Percentiles rank a stretch among this genome's conserved stretches.
Evolutionary conservation across 1,140 invertebrate species (phyloP).

Genomic region (Coptotermes formosanus): DNA sequence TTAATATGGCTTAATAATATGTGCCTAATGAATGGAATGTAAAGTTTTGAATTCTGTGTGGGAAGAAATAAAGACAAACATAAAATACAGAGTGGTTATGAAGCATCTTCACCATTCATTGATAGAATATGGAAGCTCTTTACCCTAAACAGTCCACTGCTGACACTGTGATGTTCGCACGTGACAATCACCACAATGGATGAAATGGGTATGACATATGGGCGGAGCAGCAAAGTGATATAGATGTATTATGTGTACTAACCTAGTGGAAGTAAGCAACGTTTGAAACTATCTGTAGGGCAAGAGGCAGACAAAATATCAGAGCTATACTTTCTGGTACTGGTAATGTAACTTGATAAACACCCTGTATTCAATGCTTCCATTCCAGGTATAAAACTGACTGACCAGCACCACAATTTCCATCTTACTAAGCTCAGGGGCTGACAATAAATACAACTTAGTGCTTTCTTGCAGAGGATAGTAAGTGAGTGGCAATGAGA

Average conservation of each 20-base stretch:
- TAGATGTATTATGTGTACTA: background rate
- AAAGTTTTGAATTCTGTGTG: background rate
- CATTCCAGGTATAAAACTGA: background rate
- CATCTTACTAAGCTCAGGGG: background rate
- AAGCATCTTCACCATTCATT: background rate
- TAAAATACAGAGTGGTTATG: background rate
- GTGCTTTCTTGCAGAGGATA: background rate
- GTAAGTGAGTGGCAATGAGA: background rate
- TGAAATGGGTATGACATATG: background rate
- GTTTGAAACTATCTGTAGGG: background rate
- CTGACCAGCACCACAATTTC: background rate
- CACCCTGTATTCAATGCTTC: background rate
- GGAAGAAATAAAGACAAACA: background rate
- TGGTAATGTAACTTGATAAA: background rate
- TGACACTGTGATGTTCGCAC: too few relatives aligned
- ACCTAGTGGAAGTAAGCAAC: background rate
- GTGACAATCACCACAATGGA: too few relatives aligned
- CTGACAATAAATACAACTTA: background rate
- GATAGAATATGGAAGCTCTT: background rate
- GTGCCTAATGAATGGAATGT: constrained; percentile 14
- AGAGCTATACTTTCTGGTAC: background rate
- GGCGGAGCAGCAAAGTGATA: background rate
- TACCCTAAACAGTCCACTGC: too few relatives aligned
- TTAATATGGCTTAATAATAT: background rate
- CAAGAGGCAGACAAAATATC: background rate